Evolutionary conservation across 2,888 invertebrate genomes (phyloP).

Genomic region (Ellobium chinense): DNA sequence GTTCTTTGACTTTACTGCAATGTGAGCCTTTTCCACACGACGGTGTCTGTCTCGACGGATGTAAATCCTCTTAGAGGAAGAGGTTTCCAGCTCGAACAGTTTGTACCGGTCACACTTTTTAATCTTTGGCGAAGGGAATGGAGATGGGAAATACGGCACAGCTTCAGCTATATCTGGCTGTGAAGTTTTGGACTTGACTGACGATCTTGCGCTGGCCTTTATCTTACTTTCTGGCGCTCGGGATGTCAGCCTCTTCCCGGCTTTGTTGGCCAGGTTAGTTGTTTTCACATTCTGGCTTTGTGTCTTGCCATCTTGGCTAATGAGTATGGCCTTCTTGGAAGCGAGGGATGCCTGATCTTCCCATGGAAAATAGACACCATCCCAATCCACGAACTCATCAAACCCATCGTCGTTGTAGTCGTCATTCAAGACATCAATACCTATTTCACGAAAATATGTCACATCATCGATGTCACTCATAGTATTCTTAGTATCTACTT

Average conservation of each 20-base stretch:
- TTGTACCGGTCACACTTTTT: conserved; percentile 17
- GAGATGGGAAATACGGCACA: not conserved
- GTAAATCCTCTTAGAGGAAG: conserved; percentile 22
- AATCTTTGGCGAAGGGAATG: not conserved
- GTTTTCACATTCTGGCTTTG: not conserved
- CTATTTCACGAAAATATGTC: conserved; percentile 14
- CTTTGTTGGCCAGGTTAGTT: too few relatives aligned
- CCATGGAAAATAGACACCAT: conserved; percentile 10
- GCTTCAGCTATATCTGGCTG: not conserved
- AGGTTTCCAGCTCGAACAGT: conserved; percentile 33
- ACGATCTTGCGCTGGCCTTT: not conserved
- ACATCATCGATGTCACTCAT: not conserved
- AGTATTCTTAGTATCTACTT: not conserved
- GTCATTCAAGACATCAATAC: conserved; percentile 27
- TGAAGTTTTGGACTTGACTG: not conserved
- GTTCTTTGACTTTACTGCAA: conserved; percentile 70
- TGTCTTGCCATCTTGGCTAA: too few relatives aligned
- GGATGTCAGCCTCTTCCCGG: not conserved
- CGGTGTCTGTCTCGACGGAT: conserved; percentile 58
- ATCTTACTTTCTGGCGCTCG: not conserved
- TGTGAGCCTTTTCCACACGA: conserved; percentile 64
- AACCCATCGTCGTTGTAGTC: not conserved
- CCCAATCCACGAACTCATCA: conserved; percentile 12
- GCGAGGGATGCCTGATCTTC: not conserved
- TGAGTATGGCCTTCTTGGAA: not conserved